These are phyloP conservation scores for Araneus ventricosus DNA, from an alignment of 1,140 invertebrate genomes.

Conservation along the genomic window DNA sequence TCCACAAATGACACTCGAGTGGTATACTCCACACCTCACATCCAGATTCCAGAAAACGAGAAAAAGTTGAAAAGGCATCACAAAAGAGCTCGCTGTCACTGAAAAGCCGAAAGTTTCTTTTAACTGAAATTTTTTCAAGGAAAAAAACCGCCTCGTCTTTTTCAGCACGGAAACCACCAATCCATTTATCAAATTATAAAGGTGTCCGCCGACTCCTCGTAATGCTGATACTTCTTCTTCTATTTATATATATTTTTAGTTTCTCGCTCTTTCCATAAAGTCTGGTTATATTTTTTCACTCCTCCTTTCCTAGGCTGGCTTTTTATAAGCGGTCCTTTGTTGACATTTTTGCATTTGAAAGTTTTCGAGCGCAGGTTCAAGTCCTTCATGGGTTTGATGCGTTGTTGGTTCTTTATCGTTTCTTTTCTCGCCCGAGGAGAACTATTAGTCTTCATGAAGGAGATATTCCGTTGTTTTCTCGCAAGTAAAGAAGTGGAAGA, in stretches of 20 bases:
- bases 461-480: background rate
- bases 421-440: background rate
- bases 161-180: slow-evolving; percentile 39
- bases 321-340: background rate
- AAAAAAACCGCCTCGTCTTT: background rate
- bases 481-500: background rate
- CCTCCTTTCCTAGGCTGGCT: too few species aligned
- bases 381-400: background rate
- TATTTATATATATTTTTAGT: slow-evolving; percentile 8
- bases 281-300: background rate
- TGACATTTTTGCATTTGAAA: background rate
- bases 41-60: background rate
- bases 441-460: slow-evolving; percentile 40
- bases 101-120: slow-evolving; percentile 25
- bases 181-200: slow-evolving; percentile 68
- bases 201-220: slow-evolving; percentile 16
- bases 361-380: background rate
- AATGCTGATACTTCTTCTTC: background rate
- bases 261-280: background rate
- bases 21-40: background rate
- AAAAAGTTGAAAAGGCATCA: slow-evolving; percentile 15
- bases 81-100: slow-evolving; percentile 15
- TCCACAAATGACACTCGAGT: slow-evolving; percentile 21
- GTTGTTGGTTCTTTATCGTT: slow-evolving; percentile 23
- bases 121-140: background rate